phyloP scores from a whole-genome alignment of 2,888 invertebrate species.

The Epinotia brunnichana region DNA sequence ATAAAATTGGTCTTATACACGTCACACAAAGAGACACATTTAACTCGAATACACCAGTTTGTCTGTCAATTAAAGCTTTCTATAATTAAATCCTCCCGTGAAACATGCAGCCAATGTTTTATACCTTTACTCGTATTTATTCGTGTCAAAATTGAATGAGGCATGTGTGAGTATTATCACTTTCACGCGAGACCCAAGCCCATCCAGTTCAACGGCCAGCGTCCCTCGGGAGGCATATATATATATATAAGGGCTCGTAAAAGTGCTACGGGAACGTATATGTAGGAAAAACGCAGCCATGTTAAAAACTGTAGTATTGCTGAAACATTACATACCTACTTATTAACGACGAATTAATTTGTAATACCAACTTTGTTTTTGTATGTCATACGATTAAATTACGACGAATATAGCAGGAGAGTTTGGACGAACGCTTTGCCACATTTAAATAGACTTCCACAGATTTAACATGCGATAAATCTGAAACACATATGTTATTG shows the following conservation, averaged over 20 bases:
- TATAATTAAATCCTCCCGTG: background rate
- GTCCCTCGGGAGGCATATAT: constrained; percentile 15
- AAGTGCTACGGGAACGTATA: background rate
- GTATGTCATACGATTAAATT: too few relatives aligned
- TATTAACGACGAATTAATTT: background rate
- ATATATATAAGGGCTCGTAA: constrained; percentile 22
- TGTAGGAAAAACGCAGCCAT: background rate
- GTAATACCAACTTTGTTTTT: too few relatives aligned
- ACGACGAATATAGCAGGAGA: background rate
- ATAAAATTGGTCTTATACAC: too few relatives aligned
- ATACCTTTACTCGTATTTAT: background rate
- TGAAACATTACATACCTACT: background rate
- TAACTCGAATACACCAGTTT: too few relatives aligned
- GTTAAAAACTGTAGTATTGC: background rate
- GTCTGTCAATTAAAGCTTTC: background rate
- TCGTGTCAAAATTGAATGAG: constrained; percentile 1
- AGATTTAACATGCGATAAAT: too few relatives aligned
- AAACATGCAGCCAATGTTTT: background rate
- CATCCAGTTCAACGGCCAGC: background rate
- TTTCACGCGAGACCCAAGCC: background rate
- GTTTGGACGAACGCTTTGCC: too few relatives aligned
- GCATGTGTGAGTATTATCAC: background rate
- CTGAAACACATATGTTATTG: too few relatives aligned
- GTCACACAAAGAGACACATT: too few relatives aligned
- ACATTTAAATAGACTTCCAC: too few relatives aligned